These are phyloP conservation scores for Euphydryas editha DNA, from an alignment of 2,888 invertebrate genomes.

Conservation along the genomic window DNA sequence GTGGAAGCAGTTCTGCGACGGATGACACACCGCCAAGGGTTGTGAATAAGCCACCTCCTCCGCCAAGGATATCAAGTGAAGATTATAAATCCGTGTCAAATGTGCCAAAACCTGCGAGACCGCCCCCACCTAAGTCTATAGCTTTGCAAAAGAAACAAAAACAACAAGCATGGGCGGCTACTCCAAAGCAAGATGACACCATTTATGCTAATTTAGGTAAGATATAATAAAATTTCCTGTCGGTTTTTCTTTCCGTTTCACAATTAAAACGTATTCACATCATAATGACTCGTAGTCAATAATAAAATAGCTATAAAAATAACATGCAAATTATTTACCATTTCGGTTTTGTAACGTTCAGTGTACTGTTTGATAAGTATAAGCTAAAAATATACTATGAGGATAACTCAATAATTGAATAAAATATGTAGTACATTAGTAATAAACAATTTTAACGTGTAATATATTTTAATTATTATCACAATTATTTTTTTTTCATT, in stretches of 20 bases:
- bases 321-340: no score
- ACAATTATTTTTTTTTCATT: no score
- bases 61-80: constrained; percentile 85
- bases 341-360: no score
- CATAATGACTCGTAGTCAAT: background rate
- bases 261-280: background rate
- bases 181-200: constrained; percentile 75
- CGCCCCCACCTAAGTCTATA: constrained; percentile 89
- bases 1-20: constrained; percentile 68
- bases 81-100: constrained; percentile 79
- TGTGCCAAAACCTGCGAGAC: constrained; percentile 86
- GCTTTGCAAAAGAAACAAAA: constrained; percentile 85
- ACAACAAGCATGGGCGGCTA: constrained; percentile 73
- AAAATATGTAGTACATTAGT: no score
- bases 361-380: no score
- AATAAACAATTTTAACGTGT: no score
- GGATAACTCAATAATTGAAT: no score
- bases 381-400: no score
- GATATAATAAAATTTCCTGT: constrained; percentile 49
- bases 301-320: no score
- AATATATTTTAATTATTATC: no score
- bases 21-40: constrained; percentile 71
- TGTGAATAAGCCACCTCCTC: constrained; percentile 88
- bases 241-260: background rate
- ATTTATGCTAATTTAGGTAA: constrained; percentile 93